Evolutionary conservation across 2,113 vertebrate species (phyloP).

Genomic region (Tauraco erythrolophus): DNA sequence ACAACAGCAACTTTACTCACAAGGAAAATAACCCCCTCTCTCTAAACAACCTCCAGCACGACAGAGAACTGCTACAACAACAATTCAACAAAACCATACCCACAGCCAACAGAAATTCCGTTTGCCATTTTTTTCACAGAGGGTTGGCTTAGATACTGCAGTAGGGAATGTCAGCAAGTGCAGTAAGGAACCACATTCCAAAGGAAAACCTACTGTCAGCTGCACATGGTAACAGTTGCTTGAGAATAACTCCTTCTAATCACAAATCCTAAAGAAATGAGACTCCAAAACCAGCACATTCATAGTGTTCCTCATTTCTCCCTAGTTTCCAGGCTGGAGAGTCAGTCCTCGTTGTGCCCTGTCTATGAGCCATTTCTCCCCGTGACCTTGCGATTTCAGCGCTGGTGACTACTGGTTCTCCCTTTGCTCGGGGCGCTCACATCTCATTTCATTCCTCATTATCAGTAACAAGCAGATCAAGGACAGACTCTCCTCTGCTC

Average conservation of each 20-base stretch:
- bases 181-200: neutral
- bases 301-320: neutral
- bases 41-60: neutral
- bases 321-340: neutral
- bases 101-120: neutral
- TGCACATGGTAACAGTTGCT: neutral
- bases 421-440: neutral
- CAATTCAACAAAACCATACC: neutral
- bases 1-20: neutral
- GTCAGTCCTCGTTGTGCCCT: accelerated
- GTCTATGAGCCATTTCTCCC: neutral
- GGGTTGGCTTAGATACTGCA: neutral
- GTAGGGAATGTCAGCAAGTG: neutral
- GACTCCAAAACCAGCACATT: neutral
- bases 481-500: slow-evolving; percentile 1
- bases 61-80: neutral
- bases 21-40: neutral
- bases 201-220: neutral
- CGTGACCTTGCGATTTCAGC: neutral
- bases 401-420: neutral
- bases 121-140: neutral
- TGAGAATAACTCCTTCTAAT: neutral
- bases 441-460: neutral
- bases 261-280: neutral
- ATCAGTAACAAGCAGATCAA: neutral